Evolutionary conservation across 1,140 invertebrate genomes (phyloP).

Genomic region (Zophobas atratus): DNA sequence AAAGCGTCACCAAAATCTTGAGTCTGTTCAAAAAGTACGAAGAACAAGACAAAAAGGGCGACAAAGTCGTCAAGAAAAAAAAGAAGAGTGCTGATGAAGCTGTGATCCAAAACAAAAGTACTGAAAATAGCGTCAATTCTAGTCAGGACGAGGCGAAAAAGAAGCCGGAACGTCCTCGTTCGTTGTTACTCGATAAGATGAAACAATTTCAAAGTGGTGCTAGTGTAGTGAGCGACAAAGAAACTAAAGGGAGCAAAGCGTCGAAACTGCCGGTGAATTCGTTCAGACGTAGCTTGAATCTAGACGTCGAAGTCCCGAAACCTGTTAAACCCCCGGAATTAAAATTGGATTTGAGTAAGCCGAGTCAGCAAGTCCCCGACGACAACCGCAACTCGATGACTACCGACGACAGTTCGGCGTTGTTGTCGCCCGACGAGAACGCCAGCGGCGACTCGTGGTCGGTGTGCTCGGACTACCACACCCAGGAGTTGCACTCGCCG

Average conservation of each 20-base stretch:
- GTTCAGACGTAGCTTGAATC: conserved; percentile 62
- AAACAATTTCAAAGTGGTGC: conserved; percentile 57
- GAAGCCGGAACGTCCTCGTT: conserved; percentile 59
- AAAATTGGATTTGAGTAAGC: conserved; percentile 75
- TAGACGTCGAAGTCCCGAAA: conserved; percentile 58
- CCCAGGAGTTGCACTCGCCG: conserved; percentile 68
- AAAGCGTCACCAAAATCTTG: conserved; percentile 78
- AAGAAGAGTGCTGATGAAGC: conserved; percentile 47
- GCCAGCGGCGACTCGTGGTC: conserved; percentile 80
- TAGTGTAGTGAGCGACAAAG: conserved; percentile 45
- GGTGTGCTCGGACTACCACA: conserved; percentile 74
- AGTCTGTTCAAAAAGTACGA: conserved; percentile 82
- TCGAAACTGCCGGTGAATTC: conserved; percentile 64
- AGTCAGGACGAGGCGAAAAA: conserved; percentile 46
- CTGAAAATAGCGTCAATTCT: conserved; percentile 24
- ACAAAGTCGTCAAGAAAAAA: conserved; percentile 59
- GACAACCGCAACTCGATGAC: conserved; percentile 68
- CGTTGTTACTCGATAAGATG: conserved; percentile 58
- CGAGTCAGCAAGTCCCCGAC: conserved; percentile 50
- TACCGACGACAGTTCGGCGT: conserved; percentile 66
- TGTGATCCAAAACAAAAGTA: conserved; percentile 56
- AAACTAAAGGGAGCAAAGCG: conserved; percentile 54
- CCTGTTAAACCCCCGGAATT: conserved; percentile 65
- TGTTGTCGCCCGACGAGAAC: conserved; percentile 76
- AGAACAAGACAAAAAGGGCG: conserved; percentile 68